Conservation (phyloP, 1,140 invertebrate species). For the Drosophila ironensis region DNA sequence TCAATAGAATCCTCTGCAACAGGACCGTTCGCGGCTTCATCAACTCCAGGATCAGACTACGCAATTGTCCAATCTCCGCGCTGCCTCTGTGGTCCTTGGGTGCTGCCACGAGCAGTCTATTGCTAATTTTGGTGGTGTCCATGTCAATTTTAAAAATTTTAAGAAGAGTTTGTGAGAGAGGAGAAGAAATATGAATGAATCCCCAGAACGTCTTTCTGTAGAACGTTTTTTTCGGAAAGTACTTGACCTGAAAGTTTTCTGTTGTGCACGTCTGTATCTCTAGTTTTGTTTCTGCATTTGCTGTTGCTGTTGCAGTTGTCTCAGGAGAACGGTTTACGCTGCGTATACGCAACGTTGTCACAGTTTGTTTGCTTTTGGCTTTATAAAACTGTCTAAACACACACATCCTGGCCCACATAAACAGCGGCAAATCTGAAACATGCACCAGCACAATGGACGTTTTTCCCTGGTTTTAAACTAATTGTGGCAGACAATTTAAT, state of each 20-base stretch:
- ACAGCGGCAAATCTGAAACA: constrained; percentile 43
- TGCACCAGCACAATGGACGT: constrained; percentile 40
- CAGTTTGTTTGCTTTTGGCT: constrained; percentile 28
- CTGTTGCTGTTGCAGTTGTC: neutral
- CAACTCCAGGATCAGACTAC: constrained; percentile 24
- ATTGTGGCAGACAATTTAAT: constrained; percentile 59
- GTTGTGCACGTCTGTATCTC: neutral
- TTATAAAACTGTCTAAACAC: constrained; percentile 55
- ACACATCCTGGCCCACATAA: constrained; percentile 19
- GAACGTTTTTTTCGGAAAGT: no score
- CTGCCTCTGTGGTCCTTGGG: neutral
- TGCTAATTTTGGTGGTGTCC: constrained; percentile 6
- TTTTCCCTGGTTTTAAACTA: constrained; percentile 56
- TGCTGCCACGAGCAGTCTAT: neutral
- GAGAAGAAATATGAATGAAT: neutral
- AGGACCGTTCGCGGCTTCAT: constrained; percentile 17
- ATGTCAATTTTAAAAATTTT: constrained; percentile 2
- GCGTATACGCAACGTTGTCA: constrained; percentile 50
- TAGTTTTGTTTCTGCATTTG: neutral
- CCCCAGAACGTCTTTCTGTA: no score
- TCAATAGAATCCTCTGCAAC: constrained; percentile 5
- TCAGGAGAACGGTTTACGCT: constrained; percentile 16
- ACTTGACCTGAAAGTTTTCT: neutral
- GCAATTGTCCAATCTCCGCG: constrained; percentile 3
- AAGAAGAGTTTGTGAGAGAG: neutral